phyloP scores from a whole-genome alignment of 2,113 vertebrate genomes.

The Eubucco bourcierii region DNA sequence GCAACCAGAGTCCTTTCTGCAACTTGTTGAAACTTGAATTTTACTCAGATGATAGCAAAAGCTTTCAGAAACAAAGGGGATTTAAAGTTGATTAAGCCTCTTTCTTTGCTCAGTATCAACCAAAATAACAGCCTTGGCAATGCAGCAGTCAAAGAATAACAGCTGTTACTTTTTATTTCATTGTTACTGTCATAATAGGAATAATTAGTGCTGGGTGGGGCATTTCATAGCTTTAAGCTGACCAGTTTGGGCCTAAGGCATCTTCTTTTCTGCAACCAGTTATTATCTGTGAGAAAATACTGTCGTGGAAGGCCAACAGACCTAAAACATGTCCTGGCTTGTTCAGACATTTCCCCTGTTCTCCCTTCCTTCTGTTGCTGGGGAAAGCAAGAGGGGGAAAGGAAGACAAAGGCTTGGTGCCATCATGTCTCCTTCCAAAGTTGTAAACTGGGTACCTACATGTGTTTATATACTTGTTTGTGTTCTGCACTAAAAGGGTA shows the following conservation, averaged over 20 bases:
- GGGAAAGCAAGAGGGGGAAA: too few species aligned
- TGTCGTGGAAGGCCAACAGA: too few species aligned
- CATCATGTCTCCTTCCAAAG: too few species aligned
- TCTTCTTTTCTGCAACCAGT: constrained; percentile 39
- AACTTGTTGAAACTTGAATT: neutral
- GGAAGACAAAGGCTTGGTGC: too few species aligned
- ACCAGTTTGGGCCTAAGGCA: constrained; percentile 31
- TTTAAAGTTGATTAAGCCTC: neutral
- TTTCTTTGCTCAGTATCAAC: neutral
- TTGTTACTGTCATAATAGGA: constrained; percentile 34
- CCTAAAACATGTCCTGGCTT: too few species aligned
- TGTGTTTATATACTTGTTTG: too few species aligned
- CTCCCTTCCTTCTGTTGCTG: too few species aligned
- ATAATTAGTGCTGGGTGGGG: constrained; percentile 40
- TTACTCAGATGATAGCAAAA: neutral
- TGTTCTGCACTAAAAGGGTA: too few species aligned
- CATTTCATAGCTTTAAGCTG: constrained; percentile 43
- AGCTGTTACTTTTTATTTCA: constrained; percentile 23
- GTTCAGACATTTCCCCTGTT: too few species aligned
- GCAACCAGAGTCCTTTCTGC: neutral
- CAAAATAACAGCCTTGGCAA: neutral
- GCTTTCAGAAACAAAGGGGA: neutral
- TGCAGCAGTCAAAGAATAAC: neutral
- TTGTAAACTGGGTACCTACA: too few species aligned
- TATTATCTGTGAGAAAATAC: constrained; percentile 52